Evolutionary conservation across 2,888 invertebrate genomes (phyloP), one percentile per base, ranked within the genome.

Genomic region (Holacanthella duospinosa): DNA sequence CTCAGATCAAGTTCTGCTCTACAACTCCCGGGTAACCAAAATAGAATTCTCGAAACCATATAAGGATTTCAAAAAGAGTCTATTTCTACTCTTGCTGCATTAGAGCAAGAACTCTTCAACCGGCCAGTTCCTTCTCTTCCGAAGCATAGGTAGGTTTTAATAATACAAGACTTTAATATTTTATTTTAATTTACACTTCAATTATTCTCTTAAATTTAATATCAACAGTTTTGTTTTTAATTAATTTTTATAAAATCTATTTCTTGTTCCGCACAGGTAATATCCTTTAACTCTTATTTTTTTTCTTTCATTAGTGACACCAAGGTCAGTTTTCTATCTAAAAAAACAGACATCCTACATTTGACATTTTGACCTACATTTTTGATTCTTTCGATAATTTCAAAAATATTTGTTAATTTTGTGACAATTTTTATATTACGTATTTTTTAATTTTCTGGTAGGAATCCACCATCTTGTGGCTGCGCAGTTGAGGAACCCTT

Each of bases 61-160:
- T 72, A 70, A 70, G 70, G 72, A 66, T 29, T 65, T 61, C 65
- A 59, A 58, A 61, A 64, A 66, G 63, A 66, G 66, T 69, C 69
- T 72, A 72, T 70, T 72, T 72, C 69, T 68, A 67, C 69, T 59
- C 61, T 62, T 59, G 63, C 65, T 63, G 65, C 69, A 69, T 72
- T 68, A 67, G 48, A 48, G 48, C 21, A 4, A 48, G 48, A 69
- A 62, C 69, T 67, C 62, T 64, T 59, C 66, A 64, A 63, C 66
- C 67, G 66, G 68, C 67, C 72, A 72, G 69, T 72, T 70, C 70
- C 68, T 70, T 68, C 72, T 70, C 68, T 68, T 68, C 66, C 66
- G 70, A 68, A 69, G 66, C 63, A 59, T 68, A 66, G 70, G 72
- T 72, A 72, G 66, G 72, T 70, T 44, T n/a, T n/a, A n/a, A n/a